These are phyloP conservation scores for Drosophila anomelani DNA, from an alignment of 2,888 invertebrate species.

Conservation along the genomic window DNA sequence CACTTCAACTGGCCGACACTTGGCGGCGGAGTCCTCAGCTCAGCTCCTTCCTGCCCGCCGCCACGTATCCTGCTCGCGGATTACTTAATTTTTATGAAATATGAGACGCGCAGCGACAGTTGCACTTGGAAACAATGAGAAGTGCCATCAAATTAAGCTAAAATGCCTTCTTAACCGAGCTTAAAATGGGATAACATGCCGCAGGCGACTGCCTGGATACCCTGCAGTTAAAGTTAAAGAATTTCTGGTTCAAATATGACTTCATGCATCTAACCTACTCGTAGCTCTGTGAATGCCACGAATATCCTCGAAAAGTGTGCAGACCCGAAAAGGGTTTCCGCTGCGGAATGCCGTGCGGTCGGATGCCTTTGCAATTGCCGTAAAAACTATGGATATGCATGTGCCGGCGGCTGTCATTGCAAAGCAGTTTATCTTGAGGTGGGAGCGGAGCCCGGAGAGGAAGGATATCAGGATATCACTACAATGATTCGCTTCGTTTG, in stretches of 20 bases:
- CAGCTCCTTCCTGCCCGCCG: background rate
- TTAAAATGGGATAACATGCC: slow-evolving; percentile 17
- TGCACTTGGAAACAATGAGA: slow-evolving; percentile 45
- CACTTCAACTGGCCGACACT: slow-evolving; percentile 47
- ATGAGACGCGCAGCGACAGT: slow-evolving; percentile 57
- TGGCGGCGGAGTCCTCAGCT: slow-evolving; percentile 1
- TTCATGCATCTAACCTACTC: background rate
- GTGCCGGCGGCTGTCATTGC: slow-evolving; percentile 41
- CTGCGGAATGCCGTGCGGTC: slow-evolving; percentile 4
- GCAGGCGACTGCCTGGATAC: background rate
- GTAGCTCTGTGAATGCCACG: background rate
- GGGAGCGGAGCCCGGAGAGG: background rate
- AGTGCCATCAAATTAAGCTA: slow-evolving; percentile 70
- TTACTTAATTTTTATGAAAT: slow-evolving; percentile 73
- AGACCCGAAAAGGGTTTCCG: background rate
- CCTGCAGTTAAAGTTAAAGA: background rate
- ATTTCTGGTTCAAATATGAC: background rate
- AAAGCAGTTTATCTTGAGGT: slow-evolving; percentile 44
- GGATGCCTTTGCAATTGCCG: slow-evolving; percentile 23
- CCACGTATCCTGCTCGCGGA: slow-evolving; percentile 32
- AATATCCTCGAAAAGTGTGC: background rate
- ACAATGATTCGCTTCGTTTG: slow-evolving; percentile 62
- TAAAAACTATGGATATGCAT: slow-evolving; percentile 46
- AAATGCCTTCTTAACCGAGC: slow-evolving; percentile 61
- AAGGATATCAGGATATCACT: slow-evolving; percentile 53